These are phyloP conservation scores for Mesorhabditis sp. DNA, from an alignment of 2,888 invertebrate species.

Conservation along the genomic window DNA sequence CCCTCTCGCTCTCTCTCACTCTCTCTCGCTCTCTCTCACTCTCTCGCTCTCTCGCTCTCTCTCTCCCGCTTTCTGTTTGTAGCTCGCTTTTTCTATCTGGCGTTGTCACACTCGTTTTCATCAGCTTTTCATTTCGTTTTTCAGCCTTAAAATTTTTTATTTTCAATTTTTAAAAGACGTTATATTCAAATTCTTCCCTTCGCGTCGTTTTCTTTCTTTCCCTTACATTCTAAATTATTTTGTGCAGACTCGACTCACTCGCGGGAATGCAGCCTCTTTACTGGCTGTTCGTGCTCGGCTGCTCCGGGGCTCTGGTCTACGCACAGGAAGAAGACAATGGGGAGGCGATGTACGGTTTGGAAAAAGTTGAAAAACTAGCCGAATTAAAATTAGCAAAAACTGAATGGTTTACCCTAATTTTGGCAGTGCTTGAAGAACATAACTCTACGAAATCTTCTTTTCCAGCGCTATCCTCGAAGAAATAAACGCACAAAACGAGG, in stretches of 20 bases:
- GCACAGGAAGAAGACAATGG: neutral
- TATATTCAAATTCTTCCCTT: too few relatives aligned
- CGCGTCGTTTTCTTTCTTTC: too few relatives aligned
- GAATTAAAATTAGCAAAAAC: neutral
- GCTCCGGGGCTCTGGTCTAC: neutral
- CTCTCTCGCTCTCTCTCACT: too few relatives aligned
- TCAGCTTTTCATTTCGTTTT: too few relatives aligned
- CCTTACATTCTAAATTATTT: neutral
- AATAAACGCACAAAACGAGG: neutral
- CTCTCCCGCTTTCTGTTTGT: too few relatives aligned
- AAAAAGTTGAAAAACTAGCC: neutral
- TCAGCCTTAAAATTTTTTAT: too few relatives aligned
- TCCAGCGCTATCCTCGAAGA: constrained; percentile 3
- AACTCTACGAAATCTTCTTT: neutral
- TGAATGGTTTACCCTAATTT: neutral
- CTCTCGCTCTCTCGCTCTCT: too few relatives aligned
- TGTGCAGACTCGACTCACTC: neutral
- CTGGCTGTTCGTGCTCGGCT: neutral
- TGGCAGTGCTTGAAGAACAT: neutral
- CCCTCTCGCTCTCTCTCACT: too few relatives aligned
- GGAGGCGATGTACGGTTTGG: neutral
- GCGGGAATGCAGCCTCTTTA: neutral
- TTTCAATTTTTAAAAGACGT: too few relatives aligned
- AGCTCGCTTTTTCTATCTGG: too few relatives aligned
- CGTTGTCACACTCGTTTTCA: too few relatives aligned